Base-by-base conservation (phyloP, 2,888 invertebrate species). In the Pogonocherus hispidulus region DNA sequence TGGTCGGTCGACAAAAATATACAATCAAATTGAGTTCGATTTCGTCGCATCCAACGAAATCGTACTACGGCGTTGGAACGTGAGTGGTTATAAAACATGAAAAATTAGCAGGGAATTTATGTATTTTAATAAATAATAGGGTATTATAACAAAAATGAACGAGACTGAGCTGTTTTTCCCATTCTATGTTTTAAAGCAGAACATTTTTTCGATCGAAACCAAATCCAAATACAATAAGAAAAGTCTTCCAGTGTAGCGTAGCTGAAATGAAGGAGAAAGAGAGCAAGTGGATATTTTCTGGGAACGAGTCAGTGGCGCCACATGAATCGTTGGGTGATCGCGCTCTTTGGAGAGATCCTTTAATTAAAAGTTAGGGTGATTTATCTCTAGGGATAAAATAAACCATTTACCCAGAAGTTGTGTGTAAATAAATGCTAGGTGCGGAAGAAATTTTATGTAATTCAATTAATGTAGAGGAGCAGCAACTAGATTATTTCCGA, bases 311-410 rank as follows among this genome's bases (percentile, higher is more conserved):
- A 47, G 47, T 47, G 47, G 47, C 47, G 47, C 20, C 18, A 14
- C 47, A 47, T 47, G 47, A 20, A 18, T 9, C 2, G 18, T 47
- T 47, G 19, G n/a, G n/a, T 11, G 9, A 11, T 37, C 9, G 37
- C 37, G 37, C 37, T 37, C 9, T 37, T 37, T 9, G 37, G 8
- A 37, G 11, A 37, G 37, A 37, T 37, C 37, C 37, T 37, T 37
- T 37, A 37, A 37, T 37, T 37, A 37, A 37, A 37, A 37, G 37
- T 37, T 37, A 9, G 37, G 37, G 37, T 37, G 37, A 37, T 37
- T 37, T 37, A 37, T 37, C 37, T 37, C 11, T 2, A 37, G n/a
- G 37, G 37, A 5, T 37, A 37, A 11, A 37, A 37, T 37, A 37
- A 37, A 37, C 37, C 37, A 37, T 37, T 37, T 37, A 37, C 37